These are phyloP conservation scores for Otis tarda DNA, from an alignment of 2,113 vertebrate genomes.

Conservation along the genomic window DNA sequence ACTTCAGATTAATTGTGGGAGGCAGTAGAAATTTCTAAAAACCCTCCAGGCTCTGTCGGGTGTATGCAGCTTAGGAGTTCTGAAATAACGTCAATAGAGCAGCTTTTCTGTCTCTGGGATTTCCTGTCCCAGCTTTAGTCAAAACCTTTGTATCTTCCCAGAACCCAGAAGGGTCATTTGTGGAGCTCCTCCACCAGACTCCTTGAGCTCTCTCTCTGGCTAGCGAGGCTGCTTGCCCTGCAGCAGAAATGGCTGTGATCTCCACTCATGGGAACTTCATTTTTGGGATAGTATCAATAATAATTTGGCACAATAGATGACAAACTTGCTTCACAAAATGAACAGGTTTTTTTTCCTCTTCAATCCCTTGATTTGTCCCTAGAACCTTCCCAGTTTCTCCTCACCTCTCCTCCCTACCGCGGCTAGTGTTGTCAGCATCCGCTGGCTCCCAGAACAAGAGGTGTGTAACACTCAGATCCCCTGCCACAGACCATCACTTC, in stretches of 20 bases:
- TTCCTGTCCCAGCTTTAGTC: constrained; percentile 1
- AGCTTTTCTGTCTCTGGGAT: background rate
- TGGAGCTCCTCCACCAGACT: background rate
- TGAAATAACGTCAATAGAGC: background rate
- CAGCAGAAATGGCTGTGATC: background rate
- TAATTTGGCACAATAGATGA: background rate
- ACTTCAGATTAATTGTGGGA: background rate
- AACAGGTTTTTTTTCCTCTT: constrained; percentile 3
- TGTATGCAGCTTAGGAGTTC: background rate
- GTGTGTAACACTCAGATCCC: no score
- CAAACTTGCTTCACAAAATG: background rate
- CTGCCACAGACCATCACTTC: background rate
- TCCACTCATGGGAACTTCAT: background rate
- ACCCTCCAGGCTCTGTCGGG: background rate
- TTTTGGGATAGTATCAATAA: background rate
- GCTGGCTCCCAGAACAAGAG: background rate
- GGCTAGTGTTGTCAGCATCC: background rate
- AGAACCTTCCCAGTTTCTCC: background rate
- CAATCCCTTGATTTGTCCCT: background rate
- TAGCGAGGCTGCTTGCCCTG: background rate
- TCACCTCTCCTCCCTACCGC: background rate
- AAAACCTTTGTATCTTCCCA: background rate
- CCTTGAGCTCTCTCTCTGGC: background rate
- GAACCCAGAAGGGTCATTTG: background rate
- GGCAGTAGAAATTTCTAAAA: background rate